Conservation (phyloP, 2,797 vertebrate species). For the Tadarida brasiliensis region DNA sequence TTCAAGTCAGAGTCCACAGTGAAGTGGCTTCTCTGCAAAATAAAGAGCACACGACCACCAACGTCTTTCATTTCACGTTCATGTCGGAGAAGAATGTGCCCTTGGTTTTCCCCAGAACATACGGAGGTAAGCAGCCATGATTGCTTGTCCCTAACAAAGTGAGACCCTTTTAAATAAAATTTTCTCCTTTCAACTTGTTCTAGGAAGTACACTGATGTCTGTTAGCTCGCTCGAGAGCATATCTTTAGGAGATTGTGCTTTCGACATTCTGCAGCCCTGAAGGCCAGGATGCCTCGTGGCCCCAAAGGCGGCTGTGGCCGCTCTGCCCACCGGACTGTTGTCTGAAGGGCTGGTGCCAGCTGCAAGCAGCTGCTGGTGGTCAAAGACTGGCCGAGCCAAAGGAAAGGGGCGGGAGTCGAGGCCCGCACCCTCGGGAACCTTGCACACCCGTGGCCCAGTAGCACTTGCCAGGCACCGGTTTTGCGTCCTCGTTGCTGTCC, state of each 20-base stretch:
- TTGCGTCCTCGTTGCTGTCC: not conserved
- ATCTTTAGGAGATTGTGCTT: slow-evolving; percentile 5
- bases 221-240: not conserved
- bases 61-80: slow-evolving; percentile 98
- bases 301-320: not conserved
- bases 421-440: not conserved
- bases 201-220: not conserved
- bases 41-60: slow-evolving; percentile 94
- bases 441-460: not conserved
- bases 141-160: slow-evolving; percentile 23
- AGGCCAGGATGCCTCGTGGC: not conserved
- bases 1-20: slow-evolving; percentile 97
- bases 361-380: not conserved
- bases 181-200: not conserved
- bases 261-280: not conserved
- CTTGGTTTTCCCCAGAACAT: slow-evolving; percentile 91
- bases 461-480: not conserved
- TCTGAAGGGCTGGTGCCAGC: not conserved
- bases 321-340: not conserved
- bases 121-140: slow-evolving; percentile 88
- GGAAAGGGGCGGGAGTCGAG: not conserved
- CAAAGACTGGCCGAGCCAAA: not conserved
- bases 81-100: slow-evolving; percentile 92
- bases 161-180: not conserved
- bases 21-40: slow-evolving; percentile 95